Conservation (phyloP, 1,140 invertebrate genomes). For the Drosophila littoralis region DNA sequence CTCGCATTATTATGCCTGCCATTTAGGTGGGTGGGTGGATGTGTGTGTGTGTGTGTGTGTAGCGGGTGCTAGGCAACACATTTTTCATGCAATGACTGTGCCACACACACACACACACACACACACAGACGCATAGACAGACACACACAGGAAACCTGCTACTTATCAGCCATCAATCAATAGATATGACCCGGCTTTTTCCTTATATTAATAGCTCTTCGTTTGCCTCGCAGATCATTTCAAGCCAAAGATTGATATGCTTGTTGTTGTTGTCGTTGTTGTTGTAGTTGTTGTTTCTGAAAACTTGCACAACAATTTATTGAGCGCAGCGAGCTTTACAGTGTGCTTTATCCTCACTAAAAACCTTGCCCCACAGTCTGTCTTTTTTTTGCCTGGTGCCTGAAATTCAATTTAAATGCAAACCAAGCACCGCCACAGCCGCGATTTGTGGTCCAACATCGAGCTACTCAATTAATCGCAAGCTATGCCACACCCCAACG, state of each 20-base stretch:
- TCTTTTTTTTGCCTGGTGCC: slow-evolving; percentile 17
- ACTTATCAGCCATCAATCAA: slow-evolving; percentile 77
- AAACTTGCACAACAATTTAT: slow-evolving; percentile 65
- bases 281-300: slow-evolving; percentile 1
- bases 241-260: slow-evolving; percentile 43
- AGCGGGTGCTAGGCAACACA: slow-evolving; percentile 26
- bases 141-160: slow-evolving; percentile 25
- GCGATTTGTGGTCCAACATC: slow-evolving; percentile 22
- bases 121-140: not conserved
- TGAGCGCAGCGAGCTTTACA: slow-evolving; percentile 43
- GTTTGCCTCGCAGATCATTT: slow-evolving; percentile 37
- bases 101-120: slow-evolving; percentile 16
- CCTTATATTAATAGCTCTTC: slow-evolving; percentile 64
- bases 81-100: slow-evolving; percentile 11
- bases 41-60: not conserved
- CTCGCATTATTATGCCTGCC: slow-evolving; percentile 75
- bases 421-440: slow-evolving; percentile 1
- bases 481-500: no score
- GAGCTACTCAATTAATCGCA: slow-evolving; percentile 52
- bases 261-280: slow-evolving; percentile 1
- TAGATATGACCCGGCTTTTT: slow-evolving; percentile 52
- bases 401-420: slow-evolving; percentile 68
- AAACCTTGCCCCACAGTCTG: slow-evolving; percentile 19
- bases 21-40: slow-evolving; percentile 21
- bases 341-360: not conserved